Evolutionary conservation across 1,140 invertebrate species (phyloP), one percentile per base, ranked within the genome.

Genomic region (Drosophila yakuba): DNA sequence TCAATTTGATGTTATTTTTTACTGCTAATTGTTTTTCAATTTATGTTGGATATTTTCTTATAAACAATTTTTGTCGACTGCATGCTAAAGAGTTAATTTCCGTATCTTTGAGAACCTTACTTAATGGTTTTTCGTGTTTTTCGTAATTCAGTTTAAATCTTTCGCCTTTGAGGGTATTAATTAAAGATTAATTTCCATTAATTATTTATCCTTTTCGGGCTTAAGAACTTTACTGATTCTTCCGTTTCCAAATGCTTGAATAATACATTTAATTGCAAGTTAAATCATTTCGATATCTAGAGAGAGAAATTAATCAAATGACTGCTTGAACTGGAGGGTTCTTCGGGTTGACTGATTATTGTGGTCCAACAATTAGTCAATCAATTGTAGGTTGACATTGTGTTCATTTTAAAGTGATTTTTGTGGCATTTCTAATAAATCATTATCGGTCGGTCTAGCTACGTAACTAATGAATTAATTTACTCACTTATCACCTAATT

Each of bases 11-110:
- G 64, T 68, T 68, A 68, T 66, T 71, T 72, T 71, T 72, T 72
- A 71, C 68, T 71, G 71, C 80, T 79, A 84, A 83, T 83, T 83
- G 80, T 84, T 83, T 83, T 72, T 61, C 54, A 79, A 79, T 80
- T 82, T 83, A 44, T 47, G 52, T 23, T 36, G 57, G 14, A 59
- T 80, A 80, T 80, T 57, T 60, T 71, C 60, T 79, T 79, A 79
- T 43, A 36, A 52, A 64, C 57, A 56, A 55, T 64, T 48, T 71
- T 69, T 41, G 14, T 41, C 38, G 23, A 59, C 57, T 12, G 5
- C 62, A 15, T 67, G 38, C 35, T 32, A 71, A 64, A 66, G 64
- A 82, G 63, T 72, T 79, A 58, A 84, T 84, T 84, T 57, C 35
- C 55, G 58, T 15, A 59, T 60, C 43, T 71, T 15, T 39, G 52